These are phyloP conservation scores for Rhinophrynus dorsalis DNA, from an alignment of 2,797 vertebrate genomes.

Conservation along the genomic window DNA sequence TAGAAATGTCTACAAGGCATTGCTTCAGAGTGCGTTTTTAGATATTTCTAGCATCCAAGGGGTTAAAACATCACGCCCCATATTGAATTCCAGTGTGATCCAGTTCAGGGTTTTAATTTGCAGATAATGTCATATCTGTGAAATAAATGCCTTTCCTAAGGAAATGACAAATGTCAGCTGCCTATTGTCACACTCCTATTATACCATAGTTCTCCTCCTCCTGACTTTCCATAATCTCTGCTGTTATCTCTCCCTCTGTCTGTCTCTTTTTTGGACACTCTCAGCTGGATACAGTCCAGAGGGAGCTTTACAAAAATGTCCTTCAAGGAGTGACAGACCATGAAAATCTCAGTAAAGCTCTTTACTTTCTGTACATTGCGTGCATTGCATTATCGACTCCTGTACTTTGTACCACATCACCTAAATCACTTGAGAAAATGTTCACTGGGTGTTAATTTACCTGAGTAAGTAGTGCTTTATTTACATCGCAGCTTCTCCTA, in stretches of 20 bases:
- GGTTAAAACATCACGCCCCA: neutral
- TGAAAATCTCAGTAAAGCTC: neutral
- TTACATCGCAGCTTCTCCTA: no score
- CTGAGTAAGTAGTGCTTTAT: no score
- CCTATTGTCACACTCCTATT: neutral
- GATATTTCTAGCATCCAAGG: no score
- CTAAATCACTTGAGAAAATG: no score
- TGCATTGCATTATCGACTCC: neutral
- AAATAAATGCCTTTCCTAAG: neutral
- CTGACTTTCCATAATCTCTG: neutral
- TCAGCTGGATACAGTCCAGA: conserved; percentile 8
- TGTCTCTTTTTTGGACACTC: neutral
- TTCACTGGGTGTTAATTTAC: no score
- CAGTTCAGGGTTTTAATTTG: neutral
- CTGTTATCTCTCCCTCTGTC: neutral
- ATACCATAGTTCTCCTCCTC: neutral
- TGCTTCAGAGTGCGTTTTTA: no score
- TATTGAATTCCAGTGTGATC: neutral
- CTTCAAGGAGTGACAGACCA: conserved; percentile 19
- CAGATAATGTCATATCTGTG: conserved; percentile 1
- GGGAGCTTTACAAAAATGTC: neutral
- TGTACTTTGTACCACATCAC: neutral
- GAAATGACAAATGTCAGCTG: neutral
- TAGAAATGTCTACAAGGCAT: no score
- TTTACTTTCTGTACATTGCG: no score